A percentile compares a stretch with the other conserved stretches of the same genome.
phyloP scores from a whole-genome alignment of 2,113 vertebrate species.

The Scytalopus superciliaris region DNA sequence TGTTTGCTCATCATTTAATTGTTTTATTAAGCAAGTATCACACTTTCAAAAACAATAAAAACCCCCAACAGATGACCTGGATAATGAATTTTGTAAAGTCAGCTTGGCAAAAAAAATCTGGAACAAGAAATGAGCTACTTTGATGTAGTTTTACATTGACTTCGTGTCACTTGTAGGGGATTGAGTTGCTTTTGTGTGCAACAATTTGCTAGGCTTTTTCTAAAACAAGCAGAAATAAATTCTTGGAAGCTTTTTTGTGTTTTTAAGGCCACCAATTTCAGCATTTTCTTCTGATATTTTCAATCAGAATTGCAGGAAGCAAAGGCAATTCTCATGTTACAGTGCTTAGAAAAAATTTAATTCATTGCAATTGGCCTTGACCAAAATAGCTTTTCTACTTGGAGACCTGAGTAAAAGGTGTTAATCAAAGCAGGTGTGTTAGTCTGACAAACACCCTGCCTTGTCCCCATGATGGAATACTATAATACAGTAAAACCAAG shows the following conservation, averaged over 20 bases:
- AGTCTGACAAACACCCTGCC: background rate
- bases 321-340: background rate
- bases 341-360: background rate
- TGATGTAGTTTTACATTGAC: background rate
- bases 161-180: background rate
- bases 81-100: background rate
- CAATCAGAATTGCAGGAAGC: background rate
- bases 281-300: background rate
- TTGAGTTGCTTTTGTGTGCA: background rate
- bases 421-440: background rate
- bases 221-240: background rate
- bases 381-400: background rate
- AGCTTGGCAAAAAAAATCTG: background rate
- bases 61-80: background rate
- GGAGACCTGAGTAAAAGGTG: background rate
- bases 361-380: background rate
- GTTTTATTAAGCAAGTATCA: background rate
- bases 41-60: background rate
- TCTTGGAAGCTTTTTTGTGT: background rate
- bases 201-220: background rate
- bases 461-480: background rate
- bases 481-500: background rate
- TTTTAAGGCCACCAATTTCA: background rate
- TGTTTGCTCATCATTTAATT: background rate
- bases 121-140: background rate